Conservation (phyloP, 2,113 vertebrate genomes). For the Tragelaphus buxtoni region DNA sequence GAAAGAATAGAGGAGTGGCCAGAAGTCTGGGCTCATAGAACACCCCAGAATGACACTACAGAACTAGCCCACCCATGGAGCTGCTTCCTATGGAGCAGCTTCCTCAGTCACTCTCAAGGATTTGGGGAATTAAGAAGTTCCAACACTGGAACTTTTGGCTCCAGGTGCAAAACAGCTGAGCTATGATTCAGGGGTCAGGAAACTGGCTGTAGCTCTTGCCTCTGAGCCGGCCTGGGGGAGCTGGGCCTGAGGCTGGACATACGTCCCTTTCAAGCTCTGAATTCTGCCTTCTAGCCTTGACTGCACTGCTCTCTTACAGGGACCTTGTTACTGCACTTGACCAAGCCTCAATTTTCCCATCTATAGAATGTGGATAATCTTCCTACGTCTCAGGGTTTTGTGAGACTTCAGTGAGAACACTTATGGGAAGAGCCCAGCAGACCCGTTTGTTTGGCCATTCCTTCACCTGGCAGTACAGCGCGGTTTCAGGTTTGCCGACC, state of each 20-base stretch:
- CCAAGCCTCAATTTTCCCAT: not conserved
- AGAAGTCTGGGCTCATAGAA: not conserved
- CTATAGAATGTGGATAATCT: not conserved
- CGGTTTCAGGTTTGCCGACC: not conserved
- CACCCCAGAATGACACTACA: not conserved
- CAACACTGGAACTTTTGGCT: not conserved
- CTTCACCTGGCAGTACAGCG: rapidly evolving
- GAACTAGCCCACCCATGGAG: not conserved
- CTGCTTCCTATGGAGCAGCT: not conserved
- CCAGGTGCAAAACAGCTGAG: rapidly evolving
- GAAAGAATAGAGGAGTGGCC: not conserved
- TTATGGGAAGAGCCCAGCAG: not conserved
- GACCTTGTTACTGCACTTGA: not conserved
- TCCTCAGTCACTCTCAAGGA: not conserved
- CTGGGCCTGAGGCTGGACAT: not conserved
- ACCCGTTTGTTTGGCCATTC: rapidly evolving
- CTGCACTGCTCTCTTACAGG: not conserved
- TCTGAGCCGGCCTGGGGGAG: not conserved
- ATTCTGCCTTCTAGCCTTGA: not conserved
- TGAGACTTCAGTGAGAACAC: not conserved
- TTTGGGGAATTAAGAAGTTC: not conserved
- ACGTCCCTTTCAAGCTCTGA: rapidly evolving
- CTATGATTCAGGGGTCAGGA: not conserved
- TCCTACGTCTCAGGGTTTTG: not conserved
- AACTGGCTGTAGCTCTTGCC: not conserved